phyloP scores from a whole-genome alignment of 2,888 invertebrate genomes.

The Odontothrips loti region DNA sequence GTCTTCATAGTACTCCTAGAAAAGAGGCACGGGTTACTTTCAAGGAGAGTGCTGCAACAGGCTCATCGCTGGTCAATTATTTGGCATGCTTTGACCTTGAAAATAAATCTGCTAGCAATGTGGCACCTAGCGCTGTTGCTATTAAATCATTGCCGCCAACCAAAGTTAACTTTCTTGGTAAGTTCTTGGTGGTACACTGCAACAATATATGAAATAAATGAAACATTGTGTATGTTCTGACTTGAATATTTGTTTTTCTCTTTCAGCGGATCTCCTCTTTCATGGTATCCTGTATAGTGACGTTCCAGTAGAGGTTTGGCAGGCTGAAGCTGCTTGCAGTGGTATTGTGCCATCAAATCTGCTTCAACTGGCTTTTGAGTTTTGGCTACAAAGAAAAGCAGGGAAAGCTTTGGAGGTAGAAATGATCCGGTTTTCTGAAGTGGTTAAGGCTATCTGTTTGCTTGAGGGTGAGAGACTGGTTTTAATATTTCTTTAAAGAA shows the following conservation, averaged over 20 bases:
- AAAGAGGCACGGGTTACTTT: slow-evolving; percentile 46
- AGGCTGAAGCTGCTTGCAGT: slow-evolving; percentile 46
- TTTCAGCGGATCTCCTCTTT: slow-evolving; percentile 46
- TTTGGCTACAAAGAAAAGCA: slow-evolving; percentile 59
- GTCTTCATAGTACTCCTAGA: slow-evolving; percentile 40
- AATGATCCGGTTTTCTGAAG: slow-evolving; percentile 63
- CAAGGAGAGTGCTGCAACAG: slow-evolving; percentile 42
- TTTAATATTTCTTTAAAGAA: neutral
- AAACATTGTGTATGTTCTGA: neutral
- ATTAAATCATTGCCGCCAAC: slow-evolving; percentile 45
- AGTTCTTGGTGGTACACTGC: neutral
- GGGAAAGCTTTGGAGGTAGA: slow-evolving; percentile 54
- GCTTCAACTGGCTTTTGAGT: slow-evolving; percentile 64
- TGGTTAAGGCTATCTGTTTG: slow-evolving; percentile 62
- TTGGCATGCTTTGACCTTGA: slow-evolving; percentile 46
- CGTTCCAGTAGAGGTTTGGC: slow-evolving; percentile 46
- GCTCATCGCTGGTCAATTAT: slow-evolving; percentile 44
- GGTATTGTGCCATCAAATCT: slow-evolving; percentile 61
- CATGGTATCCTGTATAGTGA: slow-evolving; percentile 47
- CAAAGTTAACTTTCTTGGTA: slow-evolving; percentile 38
- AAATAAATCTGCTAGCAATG: slow-evolving; percentile 42
- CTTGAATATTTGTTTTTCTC: neutral
- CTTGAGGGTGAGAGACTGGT: slow-evolving; percentile 49
- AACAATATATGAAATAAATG: neutral
- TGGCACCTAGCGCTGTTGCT: neutral